These are phyloP conservation scores for Habrosyne pyritoides DNA, from an alignment of 2,888 invertebrate genomes.

Conservation along the genomic window DNA sequence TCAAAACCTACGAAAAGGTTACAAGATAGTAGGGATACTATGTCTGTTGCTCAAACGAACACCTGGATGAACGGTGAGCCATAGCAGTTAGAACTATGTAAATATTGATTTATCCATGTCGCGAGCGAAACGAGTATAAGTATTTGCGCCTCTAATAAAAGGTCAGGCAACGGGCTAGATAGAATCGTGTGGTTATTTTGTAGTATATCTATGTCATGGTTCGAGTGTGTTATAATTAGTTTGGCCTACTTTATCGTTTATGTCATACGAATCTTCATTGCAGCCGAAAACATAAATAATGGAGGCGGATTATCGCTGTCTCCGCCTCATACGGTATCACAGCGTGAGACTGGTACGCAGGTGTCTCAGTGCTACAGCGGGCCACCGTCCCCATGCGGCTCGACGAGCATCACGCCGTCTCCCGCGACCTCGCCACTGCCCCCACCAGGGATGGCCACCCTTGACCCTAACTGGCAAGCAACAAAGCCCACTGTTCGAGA, in stretches of 20 bases:
- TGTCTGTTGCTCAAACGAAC: constrained; percentile 91
- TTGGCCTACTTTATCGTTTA: constrained; percentile 11
- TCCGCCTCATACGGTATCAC: constrained; percentile 89
- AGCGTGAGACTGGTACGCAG: constrained; percentile 86
- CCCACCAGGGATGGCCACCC: constrained; percentile 86
- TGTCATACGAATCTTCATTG: constrained; percentile 39
- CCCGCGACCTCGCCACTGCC: constrained; percentile 78
- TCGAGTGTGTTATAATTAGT: constrained; percentile 9
- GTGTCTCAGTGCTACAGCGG: constrained; percentile 91
- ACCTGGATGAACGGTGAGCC: constrained; percentile 94
- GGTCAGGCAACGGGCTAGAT: constrained; percentile 39
- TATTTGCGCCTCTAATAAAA: constrained; percentile 36
- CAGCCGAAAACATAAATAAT: constrained; percentile 90
- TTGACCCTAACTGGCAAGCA: constrained; percentile 96
- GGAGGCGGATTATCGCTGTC: constrained; percentile 88
- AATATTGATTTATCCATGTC: constrained; percentile 58
- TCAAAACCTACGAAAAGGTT: constrained; percentile 90
- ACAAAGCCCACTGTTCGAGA: constrained; percentile 94
- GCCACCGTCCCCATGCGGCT: constrained; percentile 91
- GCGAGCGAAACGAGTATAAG: constrained; percentile 31
- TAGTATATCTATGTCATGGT: constrained; percentile 20
- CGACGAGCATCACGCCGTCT: constrained; percentile 84
- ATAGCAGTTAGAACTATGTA: constrained; percentile 38
- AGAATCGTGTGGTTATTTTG: constrained; percentile 17
- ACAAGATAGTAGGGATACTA: constrained; percentile 88